Percentiles rank a stretch among this genome's conserved stretches.
phyloP scores from a whole-genome alignment of 2,113 vertebrate species.

The Otolemur garnettii region DNA sequence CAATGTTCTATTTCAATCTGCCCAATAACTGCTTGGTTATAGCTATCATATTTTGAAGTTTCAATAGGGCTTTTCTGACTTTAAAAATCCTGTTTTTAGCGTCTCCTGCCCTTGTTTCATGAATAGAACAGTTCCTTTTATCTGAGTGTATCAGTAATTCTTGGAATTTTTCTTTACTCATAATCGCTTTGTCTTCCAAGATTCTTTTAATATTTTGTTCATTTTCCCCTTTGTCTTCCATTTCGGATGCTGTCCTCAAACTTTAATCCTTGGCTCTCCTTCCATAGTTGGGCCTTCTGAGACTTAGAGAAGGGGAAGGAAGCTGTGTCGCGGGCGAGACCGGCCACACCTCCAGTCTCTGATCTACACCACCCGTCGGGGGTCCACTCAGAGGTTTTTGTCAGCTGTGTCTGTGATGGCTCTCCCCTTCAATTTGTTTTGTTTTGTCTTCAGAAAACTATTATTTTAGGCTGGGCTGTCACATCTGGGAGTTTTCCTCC shows the following conservation, averaged over 20 bases:
- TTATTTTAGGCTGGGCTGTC: background rate
- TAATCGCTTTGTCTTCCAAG: background rate
- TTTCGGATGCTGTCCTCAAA: background rate
- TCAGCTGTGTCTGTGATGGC: background rate
- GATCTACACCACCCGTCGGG: accelerated
- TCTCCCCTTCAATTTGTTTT: background rate
- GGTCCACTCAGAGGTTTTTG: background rate
- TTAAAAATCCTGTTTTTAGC: background rate
- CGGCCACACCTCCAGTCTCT: no score
- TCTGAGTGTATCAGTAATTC: background rate
- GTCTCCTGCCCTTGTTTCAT: background rate
- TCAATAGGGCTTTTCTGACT: background rate
- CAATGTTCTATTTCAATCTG: background rate
- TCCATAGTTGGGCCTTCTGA: background rate
- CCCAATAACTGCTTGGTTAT: background rate
- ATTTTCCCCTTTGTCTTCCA: background rate
- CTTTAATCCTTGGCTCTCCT: background rate
- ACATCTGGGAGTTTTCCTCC: background rate
- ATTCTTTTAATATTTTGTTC: background rate
- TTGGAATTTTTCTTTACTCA: background rate
- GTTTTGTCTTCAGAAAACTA: background rate
- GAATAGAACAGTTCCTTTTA: background rate
- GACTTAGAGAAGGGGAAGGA: background rate
- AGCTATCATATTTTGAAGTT: background rate
- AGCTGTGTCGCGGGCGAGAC: background rate